Conservation (phyloP, 2,113 vertebrate species). For the Semnopithecus entellus region DNA sequence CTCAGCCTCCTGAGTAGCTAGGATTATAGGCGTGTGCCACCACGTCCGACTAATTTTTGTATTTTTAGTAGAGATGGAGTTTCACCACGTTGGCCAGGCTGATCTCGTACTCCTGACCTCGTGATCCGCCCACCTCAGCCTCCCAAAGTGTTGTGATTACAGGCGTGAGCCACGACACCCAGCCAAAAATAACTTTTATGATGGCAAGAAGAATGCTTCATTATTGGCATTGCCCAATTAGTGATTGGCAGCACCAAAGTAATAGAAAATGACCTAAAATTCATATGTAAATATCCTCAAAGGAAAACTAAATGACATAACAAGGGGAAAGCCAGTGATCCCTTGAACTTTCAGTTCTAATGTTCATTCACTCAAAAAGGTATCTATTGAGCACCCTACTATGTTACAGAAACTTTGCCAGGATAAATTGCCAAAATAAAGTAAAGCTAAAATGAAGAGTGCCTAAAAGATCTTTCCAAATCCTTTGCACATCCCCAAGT, state of each 20-base stretch:
- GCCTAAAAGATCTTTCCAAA: conserved; percentile 60
- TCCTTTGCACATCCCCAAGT: conserved; percentile 90
- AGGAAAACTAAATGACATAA: background rate
- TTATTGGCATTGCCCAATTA: conserved; percentile 34
- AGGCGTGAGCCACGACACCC: too few species aligned
- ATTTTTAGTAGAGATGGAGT: too few species aligned
- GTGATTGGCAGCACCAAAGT: background rate
- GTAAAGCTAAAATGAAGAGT: background rate
- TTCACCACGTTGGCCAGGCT: too few species aligned
- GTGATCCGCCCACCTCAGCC: too few species aligned
- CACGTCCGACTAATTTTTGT: too few species aligned
- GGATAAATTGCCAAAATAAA: conserved; percentile 34
- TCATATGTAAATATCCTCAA: background rate
- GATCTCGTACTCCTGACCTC: too few species aligned
- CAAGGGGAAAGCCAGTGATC: background rate
- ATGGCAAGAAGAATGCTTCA: conserved; percentile 23
- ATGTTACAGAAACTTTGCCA: background rate
- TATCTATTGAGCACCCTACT: background rate
- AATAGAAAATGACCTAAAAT: conserved; percentile 26
- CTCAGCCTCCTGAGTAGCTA: too few species aligned
- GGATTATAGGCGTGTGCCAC: too few species aligned
- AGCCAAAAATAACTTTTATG: conserved; percentile 30
- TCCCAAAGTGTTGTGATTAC: too few species aligned
- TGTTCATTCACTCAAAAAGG: conserved; percentile 36
- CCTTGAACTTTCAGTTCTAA: conserved; percentile 20